A percentile compares a stretch with the other conserved stretches of the same genome.
Conservation (phyloP, 2,797 vertebrate species). For the Babyrousa celebensis region DNA sequence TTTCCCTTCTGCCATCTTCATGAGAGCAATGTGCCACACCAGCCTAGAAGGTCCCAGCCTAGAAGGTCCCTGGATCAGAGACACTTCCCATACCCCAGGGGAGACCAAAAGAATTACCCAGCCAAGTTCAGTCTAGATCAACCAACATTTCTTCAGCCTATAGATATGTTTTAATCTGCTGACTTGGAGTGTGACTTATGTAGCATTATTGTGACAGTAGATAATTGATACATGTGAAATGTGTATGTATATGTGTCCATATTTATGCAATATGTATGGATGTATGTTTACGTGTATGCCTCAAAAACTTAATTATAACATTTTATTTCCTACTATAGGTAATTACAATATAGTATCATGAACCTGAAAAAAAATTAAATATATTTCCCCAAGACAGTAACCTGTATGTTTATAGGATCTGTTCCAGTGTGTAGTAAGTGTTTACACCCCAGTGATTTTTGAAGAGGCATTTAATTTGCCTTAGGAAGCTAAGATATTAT, state of each 20-base stretch:
- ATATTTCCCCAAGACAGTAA: neutral
- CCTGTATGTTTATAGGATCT: neutral
- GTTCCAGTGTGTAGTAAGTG: neutral
- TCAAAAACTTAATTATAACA: constrained; percentile 15
- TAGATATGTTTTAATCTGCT: neutral
- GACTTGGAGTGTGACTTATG: neutral
- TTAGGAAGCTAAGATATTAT: neutral
- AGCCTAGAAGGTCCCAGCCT: neutral
- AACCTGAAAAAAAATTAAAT: neutral
- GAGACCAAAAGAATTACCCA: neutral
- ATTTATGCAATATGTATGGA: neutral
- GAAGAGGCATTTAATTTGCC: neutral
- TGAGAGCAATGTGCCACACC: neutral
- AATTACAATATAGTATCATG: neutral
- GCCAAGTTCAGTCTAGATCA: neutral
- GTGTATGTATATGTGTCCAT: neutral
- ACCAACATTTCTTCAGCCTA: neutral
- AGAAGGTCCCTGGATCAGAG: neutral
- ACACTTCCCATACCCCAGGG: neutral
- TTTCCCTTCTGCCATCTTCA: neutral
- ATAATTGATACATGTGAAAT: neutral
- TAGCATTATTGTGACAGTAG: neutral
- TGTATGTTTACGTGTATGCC: neutral
- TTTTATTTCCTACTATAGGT: constrained; percentile 9
- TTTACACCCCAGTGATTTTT: neutral